These are phyloP conservation scores for Phaedon cochleariae DNA, from an alignment of 2,888 invertebrate species.

Conservation along the genomic window DNA sequence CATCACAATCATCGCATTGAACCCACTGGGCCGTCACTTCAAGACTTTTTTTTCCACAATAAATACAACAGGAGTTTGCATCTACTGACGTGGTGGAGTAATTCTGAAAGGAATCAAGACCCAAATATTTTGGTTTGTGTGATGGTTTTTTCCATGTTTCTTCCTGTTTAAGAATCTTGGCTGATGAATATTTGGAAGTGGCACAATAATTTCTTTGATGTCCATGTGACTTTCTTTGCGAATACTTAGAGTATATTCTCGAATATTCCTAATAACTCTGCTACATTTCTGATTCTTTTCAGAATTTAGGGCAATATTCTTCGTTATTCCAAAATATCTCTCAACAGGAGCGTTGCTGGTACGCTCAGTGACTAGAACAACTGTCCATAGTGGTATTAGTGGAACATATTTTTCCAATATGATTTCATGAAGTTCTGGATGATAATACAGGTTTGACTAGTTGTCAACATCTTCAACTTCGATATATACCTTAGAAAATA, in stretches of 20 bases:
- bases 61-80: not conserved
- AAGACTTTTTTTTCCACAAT: not conserved
- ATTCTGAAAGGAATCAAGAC: not conserved
- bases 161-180: not conserved
- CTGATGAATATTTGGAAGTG: not conserved
- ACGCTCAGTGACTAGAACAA: not conserved
- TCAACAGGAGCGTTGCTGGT: no score
- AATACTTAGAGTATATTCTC: no score
- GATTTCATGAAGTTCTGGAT: no score
- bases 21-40: not conserved
- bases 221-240: not conserved
- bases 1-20: constrained; percentile 3
- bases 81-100: no score
- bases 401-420: not conserved
- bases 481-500: no score
- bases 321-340: not conserved
- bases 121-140: constrained; percentile 1
- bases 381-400: not conserved
- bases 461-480: no score
- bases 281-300: constrained; percentile 4
- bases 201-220: not conserved
- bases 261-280: no score
- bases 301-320: not conserved
- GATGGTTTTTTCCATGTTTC: not conserved
- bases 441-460: no score